Base-by-base conservation (phyloP, 2,888 invertebrate species). In the Balanococcus diminutus region DNA sequence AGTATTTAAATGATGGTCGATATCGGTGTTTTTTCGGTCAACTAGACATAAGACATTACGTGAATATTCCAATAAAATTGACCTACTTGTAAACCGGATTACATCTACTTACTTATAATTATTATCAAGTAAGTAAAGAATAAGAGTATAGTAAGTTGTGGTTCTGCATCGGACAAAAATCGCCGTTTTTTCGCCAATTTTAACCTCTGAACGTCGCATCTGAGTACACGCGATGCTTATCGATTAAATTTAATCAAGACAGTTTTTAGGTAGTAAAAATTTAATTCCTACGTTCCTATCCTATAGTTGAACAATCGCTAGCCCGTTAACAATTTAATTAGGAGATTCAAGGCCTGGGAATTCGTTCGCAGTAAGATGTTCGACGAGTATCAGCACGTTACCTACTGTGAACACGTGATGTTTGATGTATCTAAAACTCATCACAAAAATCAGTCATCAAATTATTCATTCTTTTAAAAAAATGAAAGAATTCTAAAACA, bases 191-290 rank as follows among this genome's bases (percentile, higher is more conserved):
- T 67, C 31, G 2, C 56, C 67, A 67, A 67, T 67, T 67, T 16
- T 28, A 67, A 67, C 28, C 67, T 67, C 14, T 16, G 11, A 25
- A 28, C 16, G 67, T 67, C 22, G 19, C 22, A 22, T 56, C 56
- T 56, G 4, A 8, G 56, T 22, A 56, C 56, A 56, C 56, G 56
- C 56, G 56, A 56, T 56, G 56, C 56, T 56, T 56, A 56, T 56
- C 56, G 56, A 56, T 56, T 56, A 56, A 56, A 22, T 56, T 56
- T 56, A 56, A 56, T 56, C 56, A 56, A 56, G 56, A 56, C 56
- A 56, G 56, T 56, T 56, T 22, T 56, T 11, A 19, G 5, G 3
- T 56, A 22, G 22, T 56, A 56, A 56, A 42, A 56, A 56, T 56
- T 56, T 56, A 56, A 56, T 56, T 56, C 56, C 9, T 56, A 56